Evolutionary conservation across 2,888 invertebrate species (phyloP), one percentile per base, ranked within the genome.

Genomic region (Cephus rjabovi): DNA sequence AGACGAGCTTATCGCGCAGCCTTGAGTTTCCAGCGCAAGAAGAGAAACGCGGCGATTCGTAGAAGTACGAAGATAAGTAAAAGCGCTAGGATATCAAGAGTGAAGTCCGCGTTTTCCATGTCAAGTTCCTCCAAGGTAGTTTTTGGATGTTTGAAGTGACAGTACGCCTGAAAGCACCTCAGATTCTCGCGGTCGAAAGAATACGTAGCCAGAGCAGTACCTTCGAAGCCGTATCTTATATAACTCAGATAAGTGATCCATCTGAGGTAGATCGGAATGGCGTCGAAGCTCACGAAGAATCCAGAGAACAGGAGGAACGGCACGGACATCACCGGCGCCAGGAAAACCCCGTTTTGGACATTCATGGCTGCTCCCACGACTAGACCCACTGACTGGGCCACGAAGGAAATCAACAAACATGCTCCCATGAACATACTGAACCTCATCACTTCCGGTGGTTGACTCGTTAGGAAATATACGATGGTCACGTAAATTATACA

Each of bases 171-270:
- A 86, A 94, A 95, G 90, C 98, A 98, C 87, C 96, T 95, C 79
- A 98, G 93, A 84, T 96, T 96, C 79, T 95, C 94, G 73, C 98
- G 93, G 77, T 95, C 94, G 88, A 96, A 97, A 3, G 97, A 96
- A 91, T 99, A 99, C 0, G 98, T 97, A 23, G 98, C 97, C 77
- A 98, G 93, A 11, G 98, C 96, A 0, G 97, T 97, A 73, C 98
- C 98, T 92, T 98, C 98, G 92, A 98, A 99, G 68, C 98, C 97
- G 90, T 98, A 99, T 84, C 98, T 94, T 88, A 98, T 98, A 92
- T 98, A 98, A 0, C 98, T 98, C 12, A 98, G 93, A 89, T 98
- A 98, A 0, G 98, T 98, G 87, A 99, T 96, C 98, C 98, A 98
- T 83, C 98, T 94, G 77, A 99, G 93, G 92, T 98, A 99, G 3